Evolutionary conservation across 2,797 vertebrate species (phyloP), one percentile per base, ranked within the genome.

Genomic region (Artibeus lituratus): DNA sequence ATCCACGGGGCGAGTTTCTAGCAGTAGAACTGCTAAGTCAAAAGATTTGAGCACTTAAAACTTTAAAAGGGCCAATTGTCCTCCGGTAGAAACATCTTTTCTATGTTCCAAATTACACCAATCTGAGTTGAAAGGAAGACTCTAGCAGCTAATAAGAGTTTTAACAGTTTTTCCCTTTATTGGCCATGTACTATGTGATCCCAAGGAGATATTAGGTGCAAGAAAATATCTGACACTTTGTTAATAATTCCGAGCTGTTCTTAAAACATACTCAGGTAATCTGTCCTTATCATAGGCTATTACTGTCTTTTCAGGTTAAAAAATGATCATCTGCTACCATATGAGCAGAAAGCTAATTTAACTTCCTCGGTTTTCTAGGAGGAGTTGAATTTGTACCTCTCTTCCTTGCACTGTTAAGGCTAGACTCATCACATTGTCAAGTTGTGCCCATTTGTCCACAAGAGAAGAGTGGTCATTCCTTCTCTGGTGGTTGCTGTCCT

Each of bases 231-330:
- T 90, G 72, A 35, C 29, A 19, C n/a, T 95, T 65, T 89, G 65
- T 55, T 90, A 95, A 95, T 0, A 11, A 93, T 29, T 90, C 70
- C 19, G 93, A 35, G 8, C 18, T 19, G 0, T 24, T 57, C 35
- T 92, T 89, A 88, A 62, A 62, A 96, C 35, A 96, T 82, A 78
- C 35, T 29, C 16, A 57, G n/a, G 32, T 69, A 89, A 92, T 94
- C 6, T 16, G n/a, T 10, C 44, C 35, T 72, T 84, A 37, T 59
- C 9, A 24, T 19, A 90, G 57, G 57, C 44, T 15, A 44, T 69
- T 65, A 65, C 21, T 88, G 10, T 57, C 7, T 87, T 78, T 94
- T 87, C 59, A 85, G 76, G 47, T 78, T 78, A 24, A 55, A 89
- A 82, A 55, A 35, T 2, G 51, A 51, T 87, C 26, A 35, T 81